Conservation (phyloP, 2,888 invertebrate species). For the Leucoptera coffeella region DNA sequence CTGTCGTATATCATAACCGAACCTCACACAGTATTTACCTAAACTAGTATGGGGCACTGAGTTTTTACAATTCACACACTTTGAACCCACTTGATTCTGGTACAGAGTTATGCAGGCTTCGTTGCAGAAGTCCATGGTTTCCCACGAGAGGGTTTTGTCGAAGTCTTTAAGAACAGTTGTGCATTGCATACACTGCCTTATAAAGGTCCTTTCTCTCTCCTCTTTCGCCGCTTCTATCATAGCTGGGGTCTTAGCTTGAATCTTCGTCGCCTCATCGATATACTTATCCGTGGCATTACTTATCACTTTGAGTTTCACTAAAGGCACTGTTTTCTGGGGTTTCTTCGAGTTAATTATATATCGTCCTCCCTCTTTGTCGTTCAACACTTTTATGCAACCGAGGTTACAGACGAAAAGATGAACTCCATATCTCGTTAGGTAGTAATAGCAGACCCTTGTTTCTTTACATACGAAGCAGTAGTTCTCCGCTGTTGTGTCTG, state of each 20-base stretch:
- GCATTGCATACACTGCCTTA: slow-evolving; percentile 55
- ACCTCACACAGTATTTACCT: slow-evolving; percentile 89
- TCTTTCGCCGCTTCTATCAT: slow-evolving; percentile 53
- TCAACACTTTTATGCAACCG: slow-evolving; percentile 49
- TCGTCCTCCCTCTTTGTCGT: slow-evolving; percentile 24
- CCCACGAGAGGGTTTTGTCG: slow-evolving; percentile 74
- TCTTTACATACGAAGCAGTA: slow-evolving; percentile 44
- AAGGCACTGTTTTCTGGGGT: slow-evolving; percentile 15
- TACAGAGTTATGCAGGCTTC: slow-evolving; percentile 77
- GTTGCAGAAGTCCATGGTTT: slow-evolving; percentile 90
- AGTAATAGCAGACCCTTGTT: slow-evolving; percentile 34
- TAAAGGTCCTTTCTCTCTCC: slow-evolving; percentile 52
- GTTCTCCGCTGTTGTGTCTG: slow-evolving; percentile 11
- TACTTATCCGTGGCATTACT: slow-evolving; percentile 49
- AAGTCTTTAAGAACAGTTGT: slow-evolving; percentile 33
- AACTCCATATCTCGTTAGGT: slow-evolving; percentile 44
- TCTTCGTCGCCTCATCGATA: slow-evolving; percentile 45
- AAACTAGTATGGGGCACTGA: slow-evolving; percentile 71
- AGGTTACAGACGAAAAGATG: slow-evolving; percentile 48
- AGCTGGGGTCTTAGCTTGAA: slow-evolving; percentile 52
- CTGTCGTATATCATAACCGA: slow-evolving; percentile 87
- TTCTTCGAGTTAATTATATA: slow-evolving; percentile 16
- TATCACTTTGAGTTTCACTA: slow-evolving; percentile 41
- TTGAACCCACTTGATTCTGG: slow-evolving; percentile 67
- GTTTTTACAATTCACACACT: slow-evolving; percentile 77